These are phyloP conservation scores for Anarhynchus alexandrinus DNA, from an alignment of 2,113 vertebrate species.

Conservation along the genomic window DNA sequence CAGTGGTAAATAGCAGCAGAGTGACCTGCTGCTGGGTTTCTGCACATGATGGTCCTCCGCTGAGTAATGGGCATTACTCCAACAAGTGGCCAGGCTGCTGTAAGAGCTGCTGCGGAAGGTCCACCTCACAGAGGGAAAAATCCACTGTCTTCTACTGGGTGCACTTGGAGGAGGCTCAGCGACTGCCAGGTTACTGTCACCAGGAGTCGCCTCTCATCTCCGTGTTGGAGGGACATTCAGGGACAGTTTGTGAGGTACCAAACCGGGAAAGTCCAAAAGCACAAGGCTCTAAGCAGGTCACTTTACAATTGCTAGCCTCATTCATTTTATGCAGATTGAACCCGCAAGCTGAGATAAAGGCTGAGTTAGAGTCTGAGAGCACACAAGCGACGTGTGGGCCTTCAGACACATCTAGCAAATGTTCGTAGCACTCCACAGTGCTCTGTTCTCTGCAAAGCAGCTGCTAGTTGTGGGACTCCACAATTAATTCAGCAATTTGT, in stretches of 20 bases:
- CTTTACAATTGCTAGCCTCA: not conserved
- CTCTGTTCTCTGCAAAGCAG: not conserved
- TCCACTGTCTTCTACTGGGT: not conserved
- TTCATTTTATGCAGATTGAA: not conserved
- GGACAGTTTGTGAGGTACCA: not conserved
- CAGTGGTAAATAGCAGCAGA: not conserved
- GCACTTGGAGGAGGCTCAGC: not conserved
- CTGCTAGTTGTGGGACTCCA: not conserved
- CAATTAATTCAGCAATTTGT: not conserved
- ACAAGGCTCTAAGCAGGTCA: not conserved
- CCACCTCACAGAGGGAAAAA: not conserved
- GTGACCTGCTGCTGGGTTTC: not conserved
- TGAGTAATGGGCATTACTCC: not conserved
- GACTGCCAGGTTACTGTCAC: not conserved
- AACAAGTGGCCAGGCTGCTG: not conserved
- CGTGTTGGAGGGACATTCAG: not conserved
- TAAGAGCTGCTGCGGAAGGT: not conserved
- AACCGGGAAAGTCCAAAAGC: not conserved
- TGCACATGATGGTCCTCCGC: not conserved
- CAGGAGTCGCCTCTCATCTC: not conserved
- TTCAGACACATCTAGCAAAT: not conserved
- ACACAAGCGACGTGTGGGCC: accelerated
- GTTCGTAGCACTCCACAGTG: not conserved
- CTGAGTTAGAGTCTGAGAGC: not conserved
- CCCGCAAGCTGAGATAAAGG: not conserved